Evolutionary conservation across 2,888 invertebrate species (phyloP), one percentile per base, ranked within the genome.

Genomic region (Himalopsyche japonica): DNA sequence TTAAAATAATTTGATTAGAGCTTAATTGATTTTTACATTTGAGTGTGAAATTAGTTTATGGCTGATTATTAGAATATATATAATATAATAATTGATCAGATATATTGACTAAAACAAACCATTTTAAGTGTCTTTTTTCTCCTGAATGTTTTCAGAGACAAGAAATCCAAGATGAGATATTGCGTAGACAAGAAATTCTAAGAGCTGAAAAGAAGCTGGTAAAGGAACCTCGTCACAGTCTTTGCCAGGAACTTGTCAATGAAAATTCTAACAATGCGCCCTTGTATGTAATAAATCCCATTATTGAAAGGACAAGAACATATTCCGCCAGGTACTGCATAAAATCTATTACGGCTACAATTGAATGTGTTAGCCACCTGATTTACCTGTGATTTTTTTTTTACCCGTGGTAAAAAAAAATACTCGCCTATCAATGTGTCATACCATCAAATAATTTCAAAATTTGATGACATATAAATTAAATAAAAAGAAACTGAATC

Each of bases 101-200:
- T 70, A 70, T 77, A 32, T 27, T 77, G 77, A 77, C 34, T 80
- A 49, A 30, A 12, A 34, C 70, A 30, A 76, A 49, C 49, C 12
- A 18, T 47, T 70, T 43, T 43, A 4, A 43, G 4, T 43, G 4
- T 43, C 3, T 1, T 43, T 43, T 43, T 37, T 70, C 80, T 81
- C 7, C n/a, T 64, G 15, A 37, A 77, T 15, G 49, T 80, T 83
- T 76, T 32, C 30, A 95, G 94, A 92, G 94, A 1, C 93, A 95
- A 91, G 94, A 93, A 86, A 93, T 96, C 20, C 93, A 95, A 87
- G 95, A 95, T 87, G 97, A 97, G 89, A 95, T 97, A 24, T 94
- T 95, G 87, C 93, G 94, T 70, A 93, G 96, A n/a, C 95, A 96
- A 88, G 96, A 96, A 89, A 95, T 96, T 80, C 91, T 97, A 20